Evolutionary conservation across 2,113 vertebrate species (phyloP).

Genomic region (Vulpes vulpes): DNA sequence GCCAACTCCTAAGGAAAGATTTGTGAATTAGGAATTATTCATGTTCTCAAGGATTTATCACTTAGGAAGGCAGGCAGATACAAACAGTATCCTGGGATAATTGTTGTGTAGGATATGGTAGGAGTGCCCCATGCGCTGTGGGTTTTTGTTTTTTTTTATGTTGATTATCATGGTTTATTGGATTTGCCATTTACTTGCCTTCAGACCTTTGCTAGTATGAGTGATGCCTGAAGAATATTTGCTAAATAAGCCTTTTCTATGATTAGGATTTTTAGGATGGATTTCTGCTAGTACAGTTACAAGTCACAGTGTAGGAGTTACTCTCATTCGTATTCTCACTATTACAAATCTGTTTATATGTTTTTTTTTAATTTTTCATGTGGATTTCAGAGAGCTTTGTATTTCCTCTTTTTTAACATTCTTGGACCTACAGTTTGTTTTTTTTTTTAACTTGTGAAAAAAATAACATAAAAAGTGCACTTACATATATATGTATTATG

Average conservation of each 20-base stretch:
- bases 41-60: background rate
- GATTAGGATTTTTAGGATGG: background rate
- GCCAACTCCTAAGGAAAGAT: background rate
- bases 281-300: background rate
- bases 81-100: accelerated
- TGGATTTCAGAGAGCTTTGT: background rate
- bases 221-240: background rate
- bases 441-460: background rate
- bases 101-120: accelerated
- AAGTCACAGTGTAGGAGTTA: background rate
- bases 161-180: accelerated
- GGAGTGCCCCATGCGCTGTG: no score
- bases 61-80: background rate
- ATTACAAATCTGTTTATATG: background rate
- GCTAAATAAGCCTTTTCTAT: background rate
- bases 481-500: background rate
- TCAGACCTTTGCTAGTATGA: background rate
- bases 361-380: background rate
- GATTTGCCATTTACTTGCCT: accelerated
- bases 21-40: background rate
- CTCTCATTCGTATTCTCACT: background rate
- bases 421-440: background rate
- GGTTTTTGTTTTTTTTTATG: no score
- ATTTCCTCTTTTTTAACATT: constrained; percentile 12
- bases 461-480: background rate